Base-by-base conservation (phyloP, 1,140 invertebrate genomes). In the Protaetia brevitarsis region DNA sequence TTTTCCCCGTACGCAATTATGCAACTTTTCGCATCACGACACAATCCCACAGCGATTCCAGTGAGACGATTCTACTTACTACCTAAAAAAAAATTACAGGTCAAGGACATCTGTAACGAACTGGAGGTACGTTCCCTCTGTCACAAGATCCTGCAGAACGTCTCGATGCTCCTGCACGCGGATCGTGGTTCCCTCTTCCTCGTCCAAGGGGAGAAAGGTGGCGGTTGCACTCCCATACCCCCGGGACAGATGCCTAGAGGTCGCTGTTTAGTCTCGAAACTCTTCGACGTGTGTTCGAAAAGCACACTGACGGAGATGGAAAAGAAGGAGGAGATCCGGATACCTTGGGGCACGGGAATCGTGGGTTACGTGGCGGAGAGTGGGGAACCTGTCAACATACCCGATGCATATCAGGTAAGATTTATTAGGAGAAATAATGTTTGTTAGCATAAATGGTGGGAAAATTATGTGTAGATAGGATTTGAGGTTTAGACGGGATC, bases 21-120 rank as follows among this genome's bases (percentile, higher is more conserved):
- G n/a, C n/a, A n/a, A n/a, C n/a, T n/a, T n/a, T n/a, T n/a, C n/a
- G n/a, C n/a, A n/a, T n/a, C n/a, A n/a, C n/a, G n/a, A n/a, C n/a
- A n/a, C n/a, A n/a, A n/a, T n/a, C n/a, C n/a, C n/a, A n/a, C n/a
- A n/a, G n/a, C n/a, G n/a, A n/a, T n/a, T n/a, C n/a, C n/a, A n/a
- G n/a, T n/a, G n/a, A n/a, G n/a, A n/a, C n/a, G n/a, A n/a, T n/a
- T n/a, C n/a, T n/a, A n/a, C n/a, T n/a, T n/a, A n/a, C n/a, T n/a
- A n/a, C n/a, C n/a, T n/a, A n/a, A n/a, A n/a, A n/a, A n/a, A n/a
- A n/a, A n/a, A n/a, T 45, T 45, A 21, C 73, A 92, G 90, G 89
- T 93, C 62, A 96, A 97, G 81, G 95, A 97, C 78, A 97, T 97
- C 73, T 97, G 94, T 81, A 96, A 97, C 79, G 95, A 97, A 78